These are phyloP conservation scores for Bryconaethiops microstoma DNA, from an alignment of 2,797 vertebrate genomes.

Conservation along the genomic window DNA sequence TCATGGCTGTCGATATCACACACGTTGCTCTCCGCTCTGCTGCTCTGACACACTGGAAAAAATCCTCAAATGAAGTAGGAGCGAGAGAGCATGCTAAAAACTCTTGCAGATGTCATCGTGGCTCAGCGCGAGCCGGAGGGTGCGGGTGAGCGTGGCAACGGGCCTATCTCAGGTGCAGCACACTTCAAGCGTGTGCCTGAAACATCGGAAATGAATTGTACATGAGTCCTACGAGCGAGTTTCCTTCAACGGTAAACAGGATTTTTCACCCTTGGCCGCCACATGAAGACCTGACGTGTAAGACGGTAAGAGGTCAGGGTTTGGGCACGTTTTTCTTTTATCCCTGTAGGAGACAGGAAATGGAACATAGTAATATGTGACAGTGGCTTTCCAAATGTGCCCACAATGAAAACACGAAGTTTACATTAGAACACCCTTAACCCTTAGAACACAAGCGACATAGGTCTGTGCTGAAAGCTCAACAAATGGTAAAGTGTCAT, in stretches of 20 bases:
- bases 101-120: constrained; percentile 28
- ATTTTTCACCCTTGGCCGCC: constrained; percentile 8
- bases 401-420: too few species aligned
- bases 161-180: constrained; percentile 43
- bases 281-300: neutral
- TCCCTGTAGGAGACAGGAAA: constrained; percentile 5
- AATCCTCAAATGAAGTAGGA: neutral
- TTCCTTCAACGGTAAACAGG: neutral
- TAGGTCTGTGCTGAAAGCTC: too few species aligned
- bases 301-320: constrained; percentile 19
- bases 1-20: neutral
- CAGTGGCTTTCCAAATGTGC: neutral
- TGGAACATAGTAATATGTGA: neutral
- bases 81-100: neutral
- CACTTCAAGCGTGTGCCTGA: constrained; percentile 37
- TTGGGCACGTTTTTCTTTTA: neutral
- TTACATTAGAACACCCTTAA: too few species aligned
- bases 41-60: neutral
- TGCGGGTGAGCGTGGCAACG: constrained; percentile 15
- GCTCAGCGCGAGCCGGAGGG: constrained; percentile 20
- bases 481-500: too few species aligned
- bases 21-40: neutral
- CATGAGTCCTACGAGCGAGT: constrained; percentile 26
- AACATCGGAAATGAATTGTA: constrained; percentile 25
- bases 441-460: too few species aligned